These are phyloP conservation scores for Pogonomyrmex barbatus DNA, from an alignment of 1,140 invertebrate species.

Conservation along the genomic window DNA sequence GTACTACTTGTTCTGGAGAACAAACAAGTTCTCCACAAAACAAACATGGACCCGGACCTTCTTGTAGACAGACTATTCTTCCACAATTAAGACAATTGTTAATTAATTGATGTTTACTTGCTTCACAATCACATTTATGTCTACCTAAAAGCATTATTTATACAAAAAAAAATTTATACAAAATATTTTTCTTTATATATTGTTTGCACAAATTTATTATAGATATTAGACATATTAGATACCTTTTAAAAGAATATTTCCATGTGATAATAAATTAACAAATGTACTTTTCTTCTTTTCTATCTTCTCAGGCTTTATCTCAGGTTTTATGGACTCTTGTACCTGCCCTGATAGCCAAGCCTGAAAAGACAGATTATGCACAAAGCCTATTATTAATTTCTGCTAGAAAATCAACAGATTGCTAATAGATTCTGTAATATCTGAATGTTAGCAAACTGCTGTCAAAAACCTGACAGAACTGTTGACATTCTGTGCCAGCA, in stretches of 20 bases:
- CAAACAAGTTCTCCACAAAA: slow-evolving; percentile 95
- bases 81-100: slow-evolving; percentile 98
- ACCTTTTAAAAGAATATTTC: slow-evolving; percentile 91
- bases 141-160: slow-evolving; percentile 88
- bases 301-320: slow-evolving; percentile 81
- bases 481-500: too few species aligned
- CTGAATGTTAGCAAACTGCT: too few species aligned
- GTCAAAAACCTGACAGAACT: too few species aligned
- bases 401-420: too few species aligned
- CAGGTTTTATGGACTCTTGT: slow-evolving; percentile 83
- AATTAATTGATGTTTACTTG: slow-evolving; percentile 94
- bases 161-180: slow-evolving; percentile 51
- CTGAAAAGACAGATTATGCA: too few species aligned
- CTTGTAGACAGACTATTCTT: slow-evolving; percentile 97
- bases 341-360: slow-evolving; percentile 66
- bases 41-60: slow-evolving; percentile 98
- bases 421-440: too few species aligned
- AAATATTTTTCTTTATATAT: not conserved
- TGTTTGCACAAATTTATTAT: slow-evolving; percentile 41
- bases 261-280: slow-evolving; percentile 91
- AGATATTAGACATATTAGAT: slow-evolving; percentile 51
- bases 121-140: slow-evolving; percentile 96
- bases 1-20: slow-evolving; percentile 90
- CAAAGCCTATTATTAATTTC: too few species aligned
- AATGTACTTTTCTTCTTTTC: slow-evolving; percentile 92